Base-by-base conservation (phyloP, 2,113 vertebrate species). In the Pseudorectes ferrugineus region DNA sequence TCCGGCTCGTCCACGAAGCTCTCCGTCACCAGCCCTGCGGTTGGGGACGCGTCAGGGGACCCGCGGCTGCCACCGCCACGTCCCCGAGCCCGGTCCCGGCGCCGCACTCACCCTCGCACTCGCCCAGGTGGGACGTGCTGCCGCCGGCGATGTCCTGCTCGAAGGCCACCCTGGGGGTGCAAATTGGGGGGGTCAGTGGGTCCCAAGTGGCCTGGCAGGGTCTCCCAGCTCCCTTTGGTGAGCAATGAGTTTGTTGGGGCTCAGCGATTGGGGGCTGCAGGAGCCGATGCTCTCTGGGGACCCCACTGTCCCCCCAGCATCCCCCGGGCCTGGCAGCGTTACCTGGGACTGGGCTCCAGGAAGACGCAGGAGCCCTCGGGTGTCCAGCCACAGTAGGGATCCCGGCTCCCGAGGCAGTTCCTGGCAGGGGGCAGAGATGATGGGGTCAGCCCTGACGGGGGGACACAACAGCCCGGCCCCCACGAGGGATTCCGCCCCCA, bases 321-420 rank as follows among this genome's bases (percentile, higher is more conserved):
- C 26, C 15, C 28, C 20, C 17, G 0, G 31, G 18, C 13, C 67
- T 5, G 59, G 40, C 29, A 19, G 40, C 5, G 1, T 84, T 98
- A 99, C 99, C 99, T 99, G 97, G 98, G 98, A 40, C 98, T 98
- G 2, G 98, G 98, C 76, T 98, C 98, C 80, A 99, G 98, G 97
- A 99, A 99, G 52, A 98, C 21, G 29, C 99, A 99, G 95, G 98
- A 98, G 79, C 99, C 99, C 36, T 99, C 99, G 1, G 98, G 92
- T 4, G 98, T 98, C 99, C 99, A 99, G 54, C 99, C 99, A 0
- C 99, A 99, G 97, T 99, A 99, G 3, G 99, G 99, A 75, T 99
- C 99, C 87, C 98, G 98, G 79, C 99, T 99, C 83, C 98, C 98
- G 0, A 99, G 98, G 74, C 99, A 99, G 97, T 97, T 99, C 97